Evolutionary conservation across 1,140 invertebrate species (phyloP).

Genomic region (Aphelenchoides avenae): DNA sequence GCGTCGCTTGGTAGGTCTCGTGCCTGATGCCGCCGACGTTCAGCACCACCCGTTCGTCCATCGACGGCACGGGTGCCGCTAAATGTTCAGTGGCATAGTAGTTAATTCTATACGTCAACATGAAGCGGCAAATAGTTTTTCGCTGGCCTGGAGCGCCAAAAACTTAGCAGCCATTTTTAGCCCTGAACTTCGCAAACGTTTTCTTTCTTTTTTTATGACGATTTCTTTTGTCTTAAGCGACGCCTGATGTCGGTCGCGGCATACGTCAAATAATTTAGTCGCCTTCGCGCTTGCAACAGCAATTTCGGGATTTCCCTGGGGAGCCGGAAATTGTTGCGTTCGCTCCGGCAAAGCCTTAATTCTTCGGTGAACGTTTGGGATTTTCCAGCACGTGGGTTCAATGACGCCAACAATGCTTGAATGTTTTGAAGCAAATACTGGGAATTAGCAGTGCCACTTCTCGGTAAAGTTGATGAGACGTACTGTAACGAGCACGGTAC

Average conservation of each 20-base stretch:
- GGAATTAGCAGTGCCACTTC: not conserved
- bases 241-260: not conserved
- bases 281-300: not conserved
- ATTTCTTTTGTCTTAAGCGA: not conserved
- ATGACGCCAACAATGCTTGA: no score
- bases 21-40: constrained; percentile 96
- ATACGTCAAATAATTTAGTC: not conserved
- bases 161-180: not conserved
- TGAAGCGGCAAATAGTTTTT: not conserved
- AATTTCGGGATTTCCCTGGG: not conserved
- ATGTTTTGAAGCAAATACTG: not conserved
- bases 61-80: constrained; percentile 58
- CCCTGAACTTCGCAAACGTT: not conserved
- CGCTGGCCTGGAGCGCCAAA: not conserved
- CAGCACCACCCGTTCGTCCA: constrained; percentile 91
- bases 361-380: not conserved
- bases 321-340: not conserved
- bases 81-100: not conserved
- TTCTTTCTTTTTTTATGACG: not conserved
- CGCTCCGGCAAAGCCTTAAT: constrained; percentile 2
- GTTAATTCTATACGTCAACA: not conserved
- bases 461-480: not conserved
- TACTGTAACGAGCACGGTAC: not conserved
- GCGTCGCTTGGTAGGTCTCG: constrained; percentile 72
- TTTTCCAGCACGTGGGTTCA: no score